Evolutionary conservation across 2,797 vertebrate species (phyloP).

Genomic region (Danio aesculapii): DNA sequence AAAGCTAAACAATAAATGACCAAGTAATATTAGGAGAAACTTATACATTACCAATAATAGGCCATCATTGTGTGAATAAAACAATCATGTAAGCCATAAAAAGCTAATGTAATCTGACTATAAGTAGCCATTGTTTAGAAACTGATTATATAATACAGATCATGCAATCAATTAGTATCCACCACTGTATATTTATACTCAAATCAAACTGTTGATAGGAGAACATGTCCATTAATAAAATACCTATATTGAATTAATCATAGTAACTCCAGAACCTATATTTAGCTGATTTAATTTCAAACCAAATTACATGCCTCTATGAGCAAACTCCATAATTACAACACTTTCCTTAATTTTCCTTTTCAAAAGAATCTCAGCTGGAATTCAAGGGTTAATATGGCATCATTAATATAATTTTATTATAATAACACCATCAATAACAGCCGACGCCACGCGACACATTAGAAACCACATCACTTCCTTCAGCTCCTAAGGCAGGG

Average conservation of each 20-base stretch:
- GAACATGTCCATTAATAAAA: neutral
- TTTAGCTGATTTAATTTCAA: neutral
- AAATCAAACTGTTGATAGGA: neutral
- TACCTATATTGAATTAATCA: slow-evolving; percentile 3
- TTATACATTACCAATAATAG: too few relatives aligned
- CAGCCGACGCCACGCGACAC: neutral
- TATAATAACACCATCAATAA: slow-evolving; percentile 1
- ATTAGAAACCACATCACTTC: slow-evolving; percentile 31
- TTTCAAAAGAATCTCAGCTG: slow-evolving; percentile 1
- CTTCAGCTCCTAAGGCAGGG: slow-evolving; percentile 26
- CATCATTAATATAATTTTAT: slow-evolving; percentile 4
- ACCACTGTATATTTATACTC: too few relatives aligned
- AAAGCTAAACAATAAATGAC: too few relatives aligned
- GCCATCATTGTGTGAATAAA: too few relatives aligned
- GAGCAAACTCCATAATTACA: slow-evolving; percentile 2
- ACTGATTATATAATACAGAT: too few relatives aligned
- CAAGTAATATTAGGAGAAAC: too few relatives aligned
- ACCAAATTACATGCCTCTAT: neutral
- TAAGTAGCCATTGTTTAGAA: too few relatives aligned
- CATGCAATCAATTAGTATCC: too few relatives aligned
- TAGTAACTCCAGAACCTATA: neutral
- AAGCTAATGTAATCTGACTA: too few relatives aligned
- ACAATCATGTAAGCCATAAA: too few relatives aligned
- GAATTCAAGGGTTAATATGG: slow-evolving; percentile 6
- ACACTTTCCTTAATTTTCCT: neutral